Percentiles rank a stretch among this genome's conserved stretches.
Conservation (phyloP, 53 echinoderm and acorn worm species). For the Actinopyga echinites region DNA sequence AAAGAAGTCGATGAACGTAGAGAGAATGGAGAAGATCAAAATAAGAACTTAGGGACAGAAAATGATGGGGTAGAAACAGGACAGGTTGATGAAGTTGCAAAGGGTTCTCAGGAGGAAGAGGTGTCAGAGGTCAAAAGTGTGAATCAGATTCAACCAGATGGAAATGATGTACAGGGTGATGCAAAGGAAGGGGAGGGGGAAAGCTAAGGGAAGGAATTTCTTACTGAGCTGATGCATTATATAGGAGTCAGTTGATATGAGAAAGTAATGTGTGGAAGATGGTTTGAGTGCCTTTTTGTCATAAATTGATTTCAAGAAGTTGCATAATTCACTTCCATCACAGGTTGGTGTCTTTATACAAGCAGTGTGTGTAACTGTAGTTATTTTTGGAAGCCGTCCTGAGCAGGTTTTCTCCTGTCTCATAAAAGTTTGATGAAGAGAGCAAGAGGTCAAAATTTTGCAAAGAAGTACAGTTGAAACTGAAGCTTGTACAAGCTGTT, state of each 20-base stretch:
- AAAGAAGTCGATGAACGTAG: not conserved
- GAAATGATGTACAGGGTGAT: not conserved
- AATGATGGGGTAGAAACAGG: not conserved
- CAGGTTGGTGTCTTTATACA: too few relatives aligned
- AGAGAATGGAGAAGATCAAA: not conserved
- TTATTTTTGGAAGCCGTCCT: too few relatives aligned
- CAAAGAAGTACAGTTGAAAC: too few relatives aligned
- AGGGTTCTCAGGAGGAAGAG: not conserved
- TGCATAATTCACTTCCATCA: too few relatives aligned
- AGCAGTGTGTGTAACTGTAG: too few relatives aligned
- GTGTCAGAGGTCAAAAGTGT: not conserved
- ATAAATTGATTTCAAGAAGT: not conserved
- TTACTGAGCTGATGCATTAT: too few relatives aligned
- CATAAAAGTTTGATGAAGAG: too few relatives aligned
- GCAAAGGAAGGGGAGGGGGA: not conserved
- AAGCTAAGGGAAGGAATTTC: not conserved
- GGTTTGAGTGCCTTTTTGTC: not conserved
- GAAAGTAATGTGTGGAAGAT: not conserved
- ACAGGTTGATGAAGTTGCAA: not conserved
- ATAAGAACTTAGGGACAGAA: not conserved
- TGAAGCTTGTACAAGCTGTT: too few relatives aligned
- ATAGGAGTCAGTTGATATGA: too few relatives aligned
- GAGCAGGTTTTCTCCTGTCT: too few relatives aligned
- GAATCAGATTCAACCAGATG: not conserved
- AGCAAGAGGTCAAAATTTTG: too few relatives aligned